Evolutionary conservation across 2,113 vertebrate species (phyloP).

Genomic region (Trachemys scripta): DNA sequence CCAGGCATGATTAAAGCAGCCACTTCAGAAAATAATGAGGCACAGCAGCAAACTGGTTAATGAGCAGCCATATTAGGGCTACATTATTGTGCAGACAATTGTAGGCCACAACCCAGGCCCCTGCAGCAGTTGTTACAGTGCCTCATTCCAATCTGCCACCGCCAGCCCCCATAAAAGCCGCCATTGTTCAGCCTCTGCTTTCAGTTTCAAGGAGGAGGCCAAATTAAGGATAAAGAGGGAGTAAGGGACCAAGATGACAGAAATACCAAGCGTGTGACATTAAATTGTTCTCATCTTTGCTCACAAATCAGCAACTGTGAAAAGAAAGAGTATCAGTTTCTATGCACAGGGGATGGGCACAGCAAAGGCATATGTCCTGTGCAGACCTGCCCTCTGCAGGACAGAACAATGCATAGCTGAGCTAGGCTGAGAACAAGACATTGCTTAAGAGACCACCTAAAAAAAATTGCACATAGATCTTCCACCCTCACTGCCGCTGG

Average conservation of each 20-base stretch:
- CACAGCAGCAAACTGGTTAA: not conserved
- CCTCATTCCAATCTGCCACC: constrained; percentile 1
- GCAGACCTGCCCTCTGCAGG: not conserved
- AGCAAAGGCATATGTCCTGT: not conserved
- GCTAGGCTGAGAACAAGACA: not conserved
- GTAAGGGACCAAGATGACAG: not conserved
- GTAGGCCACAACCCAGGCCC: not conserved
- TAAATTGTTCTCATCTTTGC: constrained; percentile 1
- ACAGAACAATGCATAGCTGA: not conserved
- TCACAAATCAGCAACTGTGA: not conserved
- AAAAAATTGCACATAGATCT: not conserved
- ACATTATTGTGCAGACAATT: not conserved
- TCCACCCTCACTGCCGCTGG: not conserved
- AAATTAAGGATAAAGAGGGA: not conserved
- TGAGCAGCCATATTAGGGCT: not conserved
- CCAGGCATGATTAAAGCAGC: not conserved
- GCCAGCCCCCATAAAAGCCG: constrained; percentile 4
- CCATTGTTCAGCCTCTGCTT: not conserved
- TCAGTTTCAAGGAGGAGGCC: not conserved
- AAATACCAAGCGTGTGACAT: constrained; percentile 41
- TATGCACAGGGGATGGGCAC: not conserved
- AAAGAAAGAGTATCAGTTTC: not conserved
- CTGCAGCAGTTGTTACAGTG: constrained; percentile 12
- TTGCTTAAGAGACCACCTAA: not conserved
- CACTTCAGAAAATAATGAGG: not conserved